Percentiles rank a stretch among this genome's conserved stretches.
Evolutionary conservation across 2,113 vertebrate genomes (phyloP).

Genomic region (Labrus mixtus): DNA sequence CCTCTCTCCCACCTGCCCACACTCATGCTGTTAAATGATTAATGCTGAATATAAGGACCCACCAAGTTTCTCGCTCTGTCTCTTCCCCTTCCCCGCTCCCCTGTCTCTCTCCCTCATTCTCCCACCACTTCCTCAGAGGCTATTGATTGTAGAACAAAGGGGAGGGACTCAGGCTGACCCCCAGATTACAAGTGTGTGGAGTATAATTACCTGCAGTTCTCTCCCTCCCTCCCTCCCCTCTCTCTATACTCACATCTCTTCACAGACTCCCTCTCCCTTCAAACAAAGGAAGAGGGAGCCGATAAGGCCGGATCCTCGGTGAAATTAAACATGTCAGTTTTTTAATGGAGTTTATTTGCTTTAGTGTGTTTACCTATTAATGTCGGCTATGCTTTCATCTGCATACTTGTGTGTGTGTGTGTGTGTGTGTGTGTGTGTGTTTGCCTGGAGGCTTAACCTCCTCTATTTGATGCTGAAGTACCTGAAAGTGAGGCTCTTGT

Average conservation of each 20-base stretch:
- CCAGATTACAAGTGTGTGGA: slow-evolving; percentile 61
- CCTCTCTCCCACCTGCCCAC: slow-evolving; percentile 30
- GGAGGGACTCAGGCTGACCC: slow-evolving; percentile 55
- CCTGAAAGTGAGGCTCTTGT: slow-evolving; percentile 26
- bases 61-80: slow-evolving; percentile 21
- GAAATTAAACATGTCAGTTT: slow-evolving; percentile 71
- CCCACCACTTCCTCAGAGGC: slow-evolving; percentile 30
- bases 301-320: slow-evolving; percentile 32
- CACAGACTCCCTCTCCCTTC: slow-evolving; percentile 32
- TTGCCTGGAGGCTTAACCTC: slow-evolving; percentile 28
- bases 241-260: slow-evolving; percentile 32
- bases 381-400: slow-evolving; percentile 58
- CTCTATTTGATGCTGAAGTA: slow-evolving; percentile 20
- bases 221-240: slow-evolving; percentile 16
- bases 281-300: slow-evolving; percentile 33
- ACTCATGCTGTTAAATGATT: slow-evolving; percentile 66
- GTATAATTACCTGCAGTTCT: slow-evolving; percentile 70
- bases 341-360: slow-evolving; percentile 72
- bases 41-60: slow-evolving; percentile 57
- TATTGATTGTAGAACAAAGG: slow-evolving; percentile 69
- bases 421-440: slow-evolving; percentile 25
- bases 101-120: not conserved
- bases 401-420: slow-evolving; percentile 42
- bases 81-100: slow-evolving; percentile 1
- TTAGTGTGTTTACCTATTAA: slow-evolving; percentile 65